Evolutionary conservation across 2,888 invertebrate genomes (phyloP).

Genomic region (Nymphalis urticae): DNA sequence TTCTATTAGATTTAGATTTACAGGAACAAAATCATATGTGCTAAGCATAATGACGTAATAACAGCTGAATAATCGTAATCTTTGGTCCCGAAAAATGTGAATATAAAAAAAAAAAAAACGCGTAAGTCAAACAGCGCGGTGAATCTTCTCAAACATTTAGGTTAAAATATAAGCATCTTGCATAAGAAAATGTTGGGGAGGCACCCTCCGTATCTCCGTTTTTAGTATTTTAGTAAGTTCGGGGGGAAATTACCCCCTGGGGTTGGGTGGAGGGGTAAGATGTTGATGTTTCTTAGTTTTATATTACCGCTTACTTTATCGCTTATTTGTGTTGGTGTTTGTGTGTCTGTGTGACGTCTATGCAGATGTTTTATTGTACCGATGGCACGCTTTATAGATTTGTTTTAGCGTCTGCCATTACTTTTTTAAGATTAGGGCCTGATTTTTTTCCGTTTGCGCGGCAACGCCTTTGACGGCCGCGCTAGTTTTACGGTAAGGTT

Average conservation of each 20-base stretch:
- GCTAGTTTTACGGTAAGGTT: conserved; percentile 36
- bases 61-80: conserved; percentile 4
- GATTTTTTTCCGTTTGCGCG: conserved; percentile 30
- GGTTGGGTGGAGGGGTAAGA: conserved; percentile 62
- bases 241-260: conserved; percentile 73
- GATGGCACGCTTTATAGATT: conserved; percentile 45
- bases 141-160: conserved; percentile 68
- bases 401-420: conserved; percentile 46
- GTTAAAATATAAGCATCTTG: conserved; percentile 82
- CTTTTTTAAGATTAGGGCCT: conserved; percentile 44
- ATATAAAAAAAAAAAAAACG: conserved; percentile 41
- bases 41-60: no score
- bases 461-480: conserved; percentile 23
- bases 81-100: conserved; percentile 24
- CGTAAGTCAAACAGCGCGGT: conserved; percentile 46
- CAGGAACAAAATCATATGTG: not conserved
- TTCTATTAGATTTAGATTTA: not conserved
- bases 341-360: conserved; percentile 56
- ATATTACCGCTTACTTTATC: conserved; percentile 81
- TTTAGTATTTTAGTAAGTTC: conserved; percentile 83
- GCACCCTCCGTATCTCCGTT: conserved; percentile 77
- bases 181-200: conserved; percentile 78
- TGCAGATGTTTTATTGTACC: conserved; percentile 68
- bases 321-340: conserved; percentile 77
- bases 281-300: conserved; percentile 83